Evolutionary conservation across 2,113 vertebrate genomes (phyloP).

Genomic region (Eclectus roratus): DNA sequence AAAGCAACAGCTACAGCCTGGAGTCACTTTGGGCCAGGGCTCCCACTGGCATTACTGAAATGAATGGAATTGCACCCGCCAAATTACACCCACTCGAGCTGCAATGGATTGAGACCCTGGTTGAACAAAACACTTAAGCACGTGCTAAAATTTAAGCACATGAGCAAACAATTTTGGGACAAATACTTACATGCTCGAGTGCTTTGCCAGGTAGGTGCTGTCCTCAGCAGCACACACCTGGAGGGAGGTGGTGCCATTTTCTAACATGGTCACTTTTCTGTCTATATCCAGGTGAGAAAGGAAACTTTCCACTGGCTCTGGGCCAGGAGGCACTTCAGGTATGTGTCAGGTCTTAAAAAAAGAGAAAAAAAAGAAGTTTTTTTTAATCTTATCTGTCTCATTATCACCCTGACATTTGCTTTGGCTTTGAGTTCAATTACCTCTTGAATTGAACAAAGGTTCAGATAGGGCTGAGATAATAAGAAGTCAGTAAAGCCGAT

Average conservation of each 20-base stretch:
- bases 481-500: constrained; percentile 53
- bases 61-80: not conserved
- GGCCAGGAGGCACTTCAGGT: constrained; percentile 40
- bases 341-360: constrained; percentile 24
- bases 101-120: not conserved
- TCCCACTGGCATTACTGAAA: constrained; percentile 28
- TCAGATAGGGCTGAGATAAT: constrained; percentile 49
- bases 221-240: constrained; percentile 25
- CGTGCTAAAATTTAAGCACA: constrained; percentile 44
- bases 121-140: constrained; percentile 51
- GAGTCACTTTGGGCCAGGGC: not conserved
- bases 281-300: not conserved
- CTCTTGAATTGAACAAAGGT: constrained; percentile 71
- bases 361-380: not conserved
- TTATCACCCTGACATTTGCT: constrained; percentile 78
- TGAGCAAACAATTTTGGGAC: constrained; percentile 34
- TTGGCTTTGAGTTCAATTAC: constrained; percentile 75
- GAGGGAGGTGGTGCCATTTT: constrained; percentile 2
- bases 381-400: constrained; percentile 58
- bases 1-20: not conserved
- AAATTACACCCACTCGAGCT: not conserved
- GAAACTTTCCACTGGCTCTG: constrained; percentile 56
- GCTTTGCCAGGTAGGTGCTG: constrained; percentile 32
- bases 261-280: constrained; percentile 20
- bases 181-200: constrained; percentile 29